Base-by-base conservation (phyloP, 2,113 vertebrate genomes). In the Emydura subglobosa region DNA sequence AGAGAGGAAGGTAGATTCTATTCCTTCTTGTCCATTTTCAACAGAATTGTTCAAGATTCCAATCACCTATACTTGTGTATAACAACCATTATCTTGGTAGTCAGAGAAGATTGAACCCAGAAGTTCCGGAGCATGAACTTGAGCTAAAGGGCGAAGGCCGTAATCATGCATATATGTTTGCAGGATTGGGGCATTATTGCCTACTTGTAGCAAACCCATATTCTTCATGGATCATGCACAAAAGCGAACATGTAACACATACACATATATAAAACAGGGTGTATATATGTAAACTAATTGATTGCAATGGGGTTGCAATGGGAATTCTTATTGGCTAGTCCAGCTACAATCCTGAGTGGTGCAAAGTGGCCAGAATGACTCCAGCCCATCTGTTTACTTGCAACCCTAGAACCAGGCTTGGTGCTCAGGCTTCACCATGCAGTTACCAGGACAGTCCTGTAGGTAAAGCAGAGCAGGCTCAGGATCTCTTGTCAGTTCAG, bases 21-120 rank as follows among this genome's bases (percentile, higher is more conserved):
- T 59, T 91, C 47, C 76, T 96, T 79, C 51, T 76, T 87, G 86
- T 47, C 85, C 53, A 59, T 92, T 53, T 93, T 92, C 88, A 94
- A 16, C 1, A 90, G 90, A 95, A 91, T 87, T 91, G 27, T 96
- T 93, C 54, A 81, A 93, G 95, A 87, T 90, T 10, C 19, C 8
- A n/a, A 47, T 34, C 19, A 72, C 17, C 65, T 72, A 22, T 39
- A n/a, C 31, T 16, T 68, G 61, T 9, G 7, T 72, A 72, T 17
- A 39, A 39, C 65, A n/a, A 72, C 16, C 9, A 19, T 39, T 5
- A 72, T 72, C n/a, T 72, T 65, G 6, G 42, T 76, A 92, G 88
- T 53, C 72, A 94, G 27, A 90, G 61, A 78, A 49, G 72, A 79
- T 87, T 89, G 92, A 90, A 83, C 27, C 14, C 74, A 82, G 80